Percentiles rank a stretch among this genome's conserved stretches.
Evolutionary conservation across 2,113 vertebrate species (phyloP).

Genomic region (Scolopax mira): DNA sequence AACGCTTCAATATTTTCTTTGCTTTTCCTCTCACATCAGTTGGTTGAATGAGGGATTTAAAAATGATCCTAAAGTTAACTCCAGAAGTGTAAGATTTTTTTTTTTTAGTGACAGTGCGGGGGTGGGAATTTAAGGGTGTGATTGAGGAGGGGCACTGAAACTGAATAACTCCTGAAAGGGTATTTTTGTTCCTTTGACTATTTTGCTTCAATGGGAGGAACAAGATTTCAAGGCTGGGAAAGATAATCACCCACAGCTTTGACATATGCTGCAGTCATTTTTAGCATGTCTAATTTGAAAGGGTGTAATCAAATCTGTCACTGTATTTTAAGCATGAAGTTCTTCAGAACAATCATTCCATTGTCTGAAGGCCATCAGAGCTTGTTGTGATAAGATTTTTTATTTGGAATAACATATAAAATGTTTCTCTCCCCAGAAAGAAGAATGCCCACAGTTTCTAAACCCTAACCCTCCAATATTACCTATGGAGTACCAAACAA

Average conservation of each 20-base stretch:
- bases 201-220: conserved; percentile 50
- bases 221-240: conserved; percentile 36
- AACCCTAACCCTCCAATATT: conserved; percentile 80
- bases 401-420: conserved; percentile 23
- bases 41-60: background rate
- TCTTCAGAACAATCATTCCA: conserved; percentile 49
- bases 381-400: conserved; percentile 36
- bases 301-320: conserved; percentile 68
- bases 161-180: conserved; percentile 48
- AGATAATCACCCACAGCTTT: conserved; percentile 62
- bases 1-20: conserved; percentile 24
- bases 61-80: background rate
- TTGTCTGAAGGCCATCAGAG: conserved; percentile 36
- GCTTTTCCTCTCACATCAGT: background rate
- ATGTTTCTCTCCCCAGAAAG: conserved; percentile 70
- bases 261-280: conserved; percentile 61
- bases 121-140: conserved; percentile 50
- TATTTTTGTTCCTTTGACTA: conserved; percentile 62
- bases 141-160: conserved; percentile 30
- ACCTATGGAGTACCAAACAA: conserved; percentile 80
- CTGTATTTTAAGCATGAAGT: conserved; percentile 60
- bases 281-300: conserved; percentile 69
- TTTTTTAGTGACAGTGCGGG: background rate
- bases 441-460: conserved; percentile 89
- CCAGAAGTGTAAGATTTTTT: background rate